Conservation (phyloP, 2,797 vertebrate species). For the Oryzias sinensis region DNA sequence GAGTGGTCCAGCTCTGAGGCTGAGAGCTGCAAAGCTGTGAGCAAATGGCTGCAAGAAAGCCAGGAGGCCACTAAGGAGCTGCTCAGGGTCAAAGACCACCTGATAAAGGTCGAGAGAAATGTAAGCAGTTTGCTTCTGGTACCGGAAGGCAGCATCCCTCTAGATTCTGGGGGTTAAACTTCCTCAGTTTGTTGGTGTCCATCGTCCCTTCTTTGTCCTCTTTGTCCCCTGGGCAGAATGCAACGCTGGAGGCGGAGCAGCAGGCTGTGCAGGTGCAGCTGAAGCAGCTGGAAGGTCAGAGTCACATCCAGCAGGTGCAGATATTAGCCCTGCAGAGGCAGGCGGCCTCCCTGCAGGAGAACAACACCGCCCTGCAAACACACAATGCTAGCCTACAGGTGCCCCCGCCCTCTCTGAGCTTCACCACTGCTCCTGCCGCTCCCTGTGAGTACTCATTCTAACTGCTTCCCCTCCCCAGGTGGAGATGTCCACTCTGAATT, state of each 20-base stretch:
- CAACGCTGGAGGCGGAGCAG: slow-evolving; percentile 90
- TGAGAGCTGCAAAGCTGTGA: slow-evolving; percentile 60
- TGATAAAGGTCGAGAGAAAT: slow-evolving; percentile 93
- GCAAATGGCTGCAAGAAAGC: slow-evolving; percentile 86
- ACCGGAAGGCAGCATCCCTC: neutral
- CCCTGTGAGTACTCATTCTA: neutral
- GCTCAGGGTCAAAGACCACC: slow-evolving; percentile 88
- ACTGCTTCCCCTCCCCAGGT: slow-evolving; percentile 76
- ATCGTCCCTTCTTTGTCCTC: no score
- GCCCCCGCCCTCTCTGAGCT: neutral
- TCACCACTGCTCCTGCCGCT: slow-evolving; percentile 3
- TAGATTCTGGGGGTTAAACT: no score
- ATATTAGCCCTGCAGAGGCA: slow-evolving; percentile 90
- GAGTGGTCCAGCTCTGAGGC: slow-evolving; percentile 73
- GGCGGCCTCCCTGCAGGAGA: slow-evolving; percentile 88
- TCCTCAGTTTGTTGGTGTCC: neutral
- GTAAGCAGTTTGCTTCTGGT: slow-evolving; percentile 68
- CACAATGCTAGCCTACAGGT: slow-evolving; percentile 94
- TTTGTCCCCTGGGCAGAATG: slow-evolving; percentile 78
- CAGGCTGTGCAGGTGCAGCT: slow-evolving; percentile 87
- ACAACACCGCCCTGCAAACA: slow-evolving; percentile 88
- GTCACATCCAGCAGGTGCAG: slow-evolving; percentile 84
- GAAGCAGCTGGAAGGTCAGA: slow-evolving; percentile 88
- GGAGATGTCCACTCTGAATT: slow-evolving; percentile 90
- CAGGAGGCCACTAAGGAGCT: slow-evolving; percentile 90